Conservation (phyloP, 1,140 invertebrate genomes). For the Holcopasites calliopsidis region DNA sequence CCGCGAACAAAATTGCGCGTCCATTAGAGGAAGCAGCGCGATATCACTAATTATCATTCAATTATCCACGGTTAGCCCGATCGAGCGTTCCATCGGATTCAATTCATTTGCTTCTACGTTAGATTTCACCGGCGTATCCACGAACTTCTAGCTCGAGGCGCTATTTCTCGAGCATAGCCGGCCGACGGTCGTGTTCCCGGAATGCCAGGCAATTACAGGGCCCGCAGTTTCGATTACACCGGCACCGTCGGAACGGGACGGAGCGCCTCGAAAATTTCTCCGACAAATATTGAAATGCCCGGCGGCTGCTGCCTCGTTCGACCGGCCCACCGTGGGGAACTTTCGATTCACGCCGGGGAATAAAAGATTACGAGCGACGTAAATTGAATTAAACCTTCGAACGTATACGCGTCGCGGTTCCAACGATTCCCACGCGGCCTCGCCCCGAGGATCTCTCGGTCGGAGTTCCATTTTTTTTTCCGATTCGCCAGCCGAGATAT, state of each 20-base stretch:
- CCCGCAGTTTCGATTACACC: not conserved
- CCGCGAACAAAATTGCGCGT: not conserved
- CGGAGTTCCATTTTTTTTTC: slow-evolving; percentile 69
- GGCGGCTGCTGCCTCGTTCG: not conserved
- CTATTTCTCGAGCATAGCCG: too few relatives aligned
- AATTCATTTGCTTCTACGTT: not conserved
- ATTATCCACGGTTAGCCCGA: not conserved
- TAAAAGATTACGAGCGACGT: slow-evolving; percentile 31
- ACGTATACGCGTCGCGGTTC: slow-evolving; percentile 26
- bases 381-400: slow-evolving; percentile 55
- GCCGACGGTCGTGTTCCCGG: not conserved
- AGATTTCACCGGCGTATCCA: not conserved
- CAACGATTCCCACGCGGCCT: slow-evolving; percentile 54
- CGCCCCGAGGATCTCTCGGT: slow-evolving; percentile 45
- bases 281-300: not conserved
- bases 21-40: fast-evolving
- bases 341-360: slow-evolving; percentile 35
- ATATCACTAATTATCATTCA: not conserved
- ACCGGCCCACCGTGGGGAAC: too few relatives aligned
- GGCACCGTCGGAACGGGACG: not conserved
- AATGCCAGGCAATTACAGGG: not conserved
- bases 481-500: slow-evolving; percentile 52
- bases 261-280: not conserved
- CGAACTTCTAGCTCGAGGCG: too few relatives aligned
- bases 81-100: too few relatives aligned